Base-by-base conservation (phyloP, 2,888 invertebrate genomes). In the Octodonta nipae region DNA sequence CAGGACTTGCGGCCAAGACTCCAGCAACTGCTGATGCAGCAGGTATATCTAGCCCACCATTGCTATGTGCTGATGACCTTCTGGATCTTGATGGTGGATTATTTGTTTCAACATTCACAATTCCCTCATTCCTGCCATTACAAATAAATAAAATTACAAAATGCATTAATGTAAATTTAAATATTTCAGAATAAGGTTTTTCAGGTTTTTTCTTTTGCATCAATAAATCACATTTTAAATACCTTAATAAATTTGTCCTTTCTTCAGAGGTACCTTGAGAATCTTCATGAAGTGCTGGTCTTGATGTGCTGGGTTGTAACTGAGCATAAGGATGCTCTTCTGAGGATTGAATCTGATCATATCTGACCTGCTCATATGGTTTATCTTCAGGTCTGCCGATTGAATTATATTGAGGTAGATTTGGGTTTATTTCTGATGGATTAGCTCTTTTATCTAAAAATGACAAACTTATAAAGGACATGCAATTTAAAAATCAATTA, bases 11-110 rank as follows among this genome's bases (percentile, higher is more conserved):
- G 20, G 86, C 82, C 43, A 87, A 70, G 52, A 80, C 78, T 8
- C 87, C 87, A 34, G 83, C 78, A 49, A 87, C 86, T 4, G 87
- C 87, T 28, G 80, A 78, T 5, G 84, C 84, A n/a, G 87, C 87
- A 15, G 82, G 81, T 55, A 87, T 85, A 20, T 20, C 20, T 6
- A 10, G 20, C 10, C 12, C 20, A 16, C 49, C 39, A 6, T 69
- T 64, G 49, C 64, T 65, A 12, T 68, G 63, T 7, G 63, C 60
- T 2, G 68, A 67, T 3, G 67, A 63, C 42, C 66, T 56, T 26
- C 69, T 56, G 15, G 66, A 65, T 48, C 68, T 55, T 24, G 66
- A 63, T 3, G 67, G 67, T n/a, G 66, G 64, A n/a, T 61, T 48
- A 4, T n/a, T n/a, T n/a, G n/a, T n/a, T n/a, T n/a, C n/a, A n/a